Percentiles rank a stretch among this genome's conserved stretches.
phyloP scores from a whole-genome alignment of 1,140 invertebrate genomes.

The Drosophila saltans region DNA sequence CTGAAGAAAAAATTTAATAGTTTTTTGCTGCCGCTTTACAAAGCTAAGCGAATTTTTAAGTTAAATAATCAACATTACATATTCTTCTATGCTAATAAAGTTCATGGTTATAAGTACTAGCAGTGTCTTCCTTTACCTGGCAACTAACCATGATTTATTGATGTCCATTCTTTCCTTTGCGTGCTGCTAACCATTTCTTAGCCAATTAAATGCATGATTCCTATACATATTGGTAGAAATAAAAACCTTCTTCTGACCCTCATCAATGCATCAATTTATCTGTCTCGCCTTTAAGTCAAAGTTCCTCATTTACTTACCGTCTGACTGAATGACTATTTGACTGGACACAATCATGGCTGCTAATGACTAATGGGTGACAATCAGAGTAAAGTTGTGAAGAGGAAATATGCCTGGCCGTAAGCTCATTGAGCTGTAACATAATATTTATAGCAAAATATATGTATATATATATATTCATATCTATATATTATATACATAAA shows the following conservation, averaged over 20 bases:
- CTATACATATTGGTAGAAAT: constrained; percentile 25
- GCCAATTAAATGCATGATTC: constrained; percentile 60
- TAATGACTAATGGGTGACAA: constrained; percentile 73
- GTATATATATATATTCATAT: constrained; percentile 1
- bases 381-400: constrained; percentile 33
- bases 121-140: too few relatives aligned
- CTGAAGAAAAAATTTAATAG: too few relatives aligned
- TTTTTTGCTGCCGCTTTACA: too few relatives aligned
- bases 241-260: constrained; percentile 19
- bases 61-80: too few relatives aligned
- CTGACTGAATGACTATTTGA: constrained; percentile 23
- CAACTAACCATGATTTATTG: too few relatives aligned
- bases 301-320: constrained; percentile 20
- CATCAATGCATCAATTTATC: constrained; percentile 54
- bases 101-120: too few relatives aligned
- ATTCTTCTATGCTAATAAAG: too few relatives aligned
- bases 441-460: constrained; percentile 70
- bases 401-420: constrained; percentile 37
- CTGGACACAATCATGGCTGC: constrained; percentile 37
- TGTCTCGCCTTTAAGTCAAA: constrained; percentile 44
- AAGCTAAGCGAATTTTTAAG: too few relatives aligned
- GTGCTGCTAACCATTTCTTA: not conserved
- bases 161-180: not conserved
- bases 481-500: constrained; percentile 43
- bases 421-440: constrained; percentile 74